These are phyloP conservation scores for Sisyra terminalis DNA, from an alignment of 2,888 invertebrate genomes.

Conservation along the genomic window DNA sequence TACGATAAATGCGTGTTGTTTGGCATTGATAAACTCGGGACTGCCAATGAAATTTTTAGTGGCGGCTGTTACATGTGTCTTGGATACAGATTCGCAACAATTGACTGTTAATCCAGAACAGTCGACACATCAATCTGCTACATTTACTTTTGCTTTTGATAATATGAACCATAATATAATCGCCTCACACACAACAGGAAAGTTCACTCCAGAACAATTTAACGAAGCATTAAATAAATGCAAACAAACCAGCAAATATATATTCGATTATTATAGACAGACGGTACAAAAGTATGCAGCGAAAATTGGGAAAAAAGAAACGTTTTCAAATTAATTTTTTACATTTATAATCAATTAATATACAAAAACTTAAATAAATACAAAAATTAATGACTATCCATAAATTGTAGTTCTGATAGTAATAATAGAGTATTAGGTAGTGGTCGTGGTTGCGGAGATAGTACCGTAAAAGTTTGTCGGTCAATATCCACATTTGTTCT, in stretches of 20 bases:
- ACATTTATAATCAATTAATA: not conserved
- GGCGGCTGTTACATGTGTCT: slow-evolving; percentile 60
- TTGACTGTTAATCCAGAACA: slow-evolving; percentile 38
- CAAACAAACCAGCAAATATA: slow-evolving; percentile 42
- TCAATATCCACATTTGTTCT: slow-evolving; percentile 85
- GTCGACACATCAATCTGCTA: slow-evolving; percentile 35
- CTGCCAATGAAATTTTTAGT: slow-evolving; percentile 69
- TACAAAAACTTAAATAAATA: not conserved
- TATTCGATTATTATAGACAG: slow-evolving; percentile 59
- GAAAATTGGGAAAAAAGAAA: slow-evolving; percentile 9
- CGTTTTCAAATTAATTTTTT: not conserved
- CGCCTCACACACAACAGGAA: slow-evolving; percentile 52
- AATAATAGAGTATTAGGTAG: slow-evolving; percentile 75
- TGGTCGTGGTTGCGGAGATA: slow-evolving; percentile 89
- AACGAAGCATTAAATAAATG: slow-evolving; percentile 47
- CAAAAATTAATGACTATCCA: slow-evolving; percentile 66
- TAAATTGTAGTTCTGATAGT: slow-evolving; percentile 83
- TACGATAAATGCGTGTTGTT: slow-evolving; percentile 65
- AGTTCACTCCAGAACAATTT: slow-evolving; percentile 47
- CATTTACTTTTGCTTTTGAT: slow-evolving; percentile 62
- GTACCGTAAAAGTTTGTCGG: slow-evolving; percentile 68
- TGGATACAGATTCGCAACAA: slow-evolving; percentile 33
- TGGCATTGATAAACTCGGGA: slow-evolving; percentile 69
- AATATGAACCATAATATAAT: slow-evolving; percentile 38
- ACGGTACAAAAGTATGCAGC: slow-evolving; percentile 38